A percentile compares a stretch with the other conserved stretches of the same genome.
Conservation (phyloP, 1,140 invertebrate genomes). For the Cydia splendana region DNA sequence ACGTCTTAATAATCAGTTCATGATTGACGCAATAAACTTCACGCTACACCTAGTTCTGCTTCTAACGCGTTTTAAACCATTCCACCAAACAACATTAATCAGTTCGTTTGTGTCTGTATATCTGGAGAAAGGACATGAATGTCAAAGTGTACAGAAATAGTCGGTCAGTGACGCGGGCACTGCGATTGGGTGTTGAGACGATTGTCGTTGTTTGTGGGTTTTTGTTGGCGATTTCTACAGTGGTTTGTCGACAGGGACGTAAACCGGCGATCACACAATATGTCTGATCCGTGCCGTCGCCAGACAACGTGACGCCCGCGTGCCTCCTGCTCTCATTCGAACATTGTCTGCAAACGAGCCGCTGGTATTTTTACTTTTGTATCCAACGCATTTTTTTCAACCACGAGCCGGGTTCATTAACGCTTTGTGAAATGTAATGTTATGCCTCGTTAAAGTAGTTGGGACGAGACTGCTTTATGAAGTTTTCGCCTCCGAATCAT, state of each 20-base stretch:
- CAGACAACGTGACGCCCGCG: slow-evolving; percentile 30
- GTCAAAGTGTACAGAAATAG: slow-evolving; percentile 54
- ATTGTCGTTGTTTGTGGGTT: slow-evolving; percentile 33
- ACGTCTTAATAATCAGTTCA: neutral
- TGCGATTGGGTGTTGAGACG: slow-evolving; percentile 42
- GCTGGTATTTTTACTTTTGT: neutral
- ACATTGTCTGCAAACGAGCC: neutral
- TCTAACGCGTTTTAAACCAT: slow-evolving; percentile 36
- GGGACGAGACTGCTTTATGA: no score
- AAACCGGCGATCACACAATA: slow-evolving; percentile 12
- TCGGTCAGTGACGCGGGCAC: slow-evolving; percentile 61
- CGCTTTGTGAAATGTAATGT: no score
- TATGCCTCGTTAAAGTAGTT: no score
- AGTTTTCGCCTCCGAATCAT: no score
- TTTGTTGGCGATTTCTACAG: slow-evolving; percentile 33
- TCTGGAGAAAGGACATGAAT: slow-evolving; percentile 66
- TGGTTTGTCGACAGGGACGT: slow-evolving; percentile 13
- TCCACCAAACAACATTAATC: slow-evolving; percentile 39
- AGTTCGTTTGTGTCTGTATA: slow-evolving; percentile 51
- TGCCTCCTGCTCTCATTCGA: slow-evolving; percentile 4
- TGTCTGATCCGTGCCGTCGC: neutral
- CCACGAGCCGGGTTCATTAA: no score
- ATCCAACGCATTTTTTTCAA: neutral
- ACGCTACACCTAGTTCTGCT: slow-evolving; percentile 39
- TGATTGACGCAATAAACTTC: slow-evolving; percentile 36